Evolutionary conservation across 2,888 invertebrate genomes (phyloP), one percentile per base, ranked within the genome.

Genomic region (Dicranocentrus wangi): DNA sequence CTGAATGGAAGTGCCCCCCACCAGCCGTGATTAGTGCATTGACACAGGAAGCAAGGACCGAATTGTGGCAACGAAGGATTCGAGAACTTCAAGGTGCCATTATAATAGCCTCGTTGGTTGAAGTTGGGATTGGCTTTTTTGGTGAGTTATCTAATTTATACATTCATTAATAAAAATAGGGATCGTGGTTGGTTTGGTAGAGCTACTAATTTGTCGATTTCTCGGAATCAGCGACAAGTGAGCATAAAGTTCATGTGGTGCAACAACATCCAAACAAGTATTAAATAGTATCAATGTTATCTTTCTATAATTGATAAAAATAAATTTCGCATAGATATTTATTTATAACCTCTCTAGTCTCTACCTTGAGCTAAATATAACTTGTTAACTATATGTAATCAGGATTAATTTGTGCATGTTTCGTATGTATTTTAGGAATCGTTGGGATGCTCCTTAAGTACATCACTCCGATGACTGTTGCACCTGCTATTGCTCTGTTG

Each of bases 381-480:
- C 32, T 32, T 32, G 32, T n/a, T n/a, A n/a, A n/a, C n/a, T n/a
- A n/a, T n/a, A n/a, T n/a, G n/a, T n/a, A n/a, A 32, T 32, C 5
- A 10, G 32, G 32, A 32, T 32, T 7, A 32, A 32, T 10, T 7
- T 32, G 32, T 7, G 10, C 32, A 32, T 32, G 10, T 32, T 10
- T 32, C 10, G n/a, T 32, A 7, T 32, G 23, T 60, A 39, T 84
- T 84, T 83, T 88, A 88, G 95, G 96, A 1, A 89, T 95, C 13
- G 92, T 95, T 78, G 95, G 95, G 0, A 90, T 93, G 23, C 87
- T 95, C 71, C 89, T 96, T 1, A 92, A 91, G 63, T 93, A 91
- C 87, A 93, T 96, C 69, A 95, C 95, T 0, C 96, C 96, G 0
- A 89, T 96, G 80, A 94, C 95, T 0, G 94, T 96, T 69, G 93